Base-by-base conservation (phyloP, 1,140 invertebrate genomes). In the Drosophila sechellia region DNA sequence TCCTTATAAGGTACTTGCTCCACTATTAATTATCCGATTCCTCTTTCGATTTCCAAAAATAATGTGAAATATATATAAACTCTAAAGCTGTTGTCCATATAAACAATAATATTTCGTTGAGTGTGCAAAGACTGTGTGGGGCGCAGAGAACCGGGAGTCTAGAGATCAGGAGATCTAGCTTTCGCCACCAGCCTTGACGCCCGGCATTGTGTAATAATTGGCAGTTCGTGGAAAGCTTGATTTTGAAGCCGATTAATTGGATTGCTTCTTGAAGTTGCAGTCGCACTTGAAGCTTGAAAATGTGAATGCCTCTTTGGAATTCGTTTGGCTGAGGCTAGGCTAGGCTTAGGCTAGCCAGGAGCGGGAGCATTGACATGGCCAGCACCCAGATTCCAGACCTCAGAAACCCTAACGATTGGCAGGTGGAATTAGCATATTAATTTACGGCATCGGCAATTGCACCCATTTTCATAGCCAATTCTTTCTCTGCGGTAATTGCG, bases 201-300 rank as follows among this genome's bases (percentile, higher is more conserved):
- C 84, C 81, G 72, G 61, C 84, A 79, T 86, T 86, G 81, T 87
- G 84, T 87, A 87, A 89, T 86, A 86, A 86, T 86, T 86, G 83
- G 79, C 83, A 87, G 84, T 86, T 86, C 83, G 71, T 86, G 83
- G 83, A 86, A 86, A 57, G 79, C 71, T 60, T 25, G 83, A 86
- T 83, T 87, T 79, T 73, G 79, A 83, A 60, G 56, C 59, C 79
- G 74, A 87, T 87, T 86, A 86, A 86, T 86, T 86, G 81, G 83
- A 77, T 78, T 57, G 64, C 61, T 68, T 58, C 10, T 45, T 56
- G 53, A 48, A 43, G 39, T 45, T 46, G 35, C 25, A 42, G 42
- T 52, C 49, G 63, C n/a, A 50, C 40, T 43, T 35, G 40, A 42
- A 25, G 54, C 10, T 45, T 46, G 8, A 20, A 6, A 46, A 46